A percentile compares a stretch with the other conserved stretches of the same genome.
These are phyloP conservation scores for Cettia cetti DNA, from an alignment of 2,113 vertebrate species.

Conservation along the genomic window DNA sequence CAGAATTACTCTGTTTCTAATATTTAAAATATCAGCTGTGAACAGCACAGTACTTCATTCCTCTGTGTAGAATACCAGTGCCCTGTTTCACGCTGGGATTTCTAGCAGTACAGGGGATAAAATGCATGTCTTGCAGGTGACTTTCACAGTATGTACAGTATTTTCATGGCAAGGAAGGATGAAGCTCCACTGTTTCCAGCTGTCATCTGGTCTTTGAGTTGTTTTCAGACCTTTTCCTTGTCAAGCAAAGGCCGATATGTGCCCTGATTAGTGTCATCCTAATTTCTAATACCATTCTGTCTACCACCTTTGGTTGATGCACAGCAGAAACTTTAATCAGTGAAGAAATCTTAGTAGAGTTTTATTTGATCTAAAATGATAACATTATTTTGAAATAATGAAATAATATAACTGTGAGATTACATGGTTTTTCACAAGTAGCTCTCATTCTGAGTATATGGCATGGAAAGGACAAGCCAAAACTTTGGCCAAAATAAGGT, in stretches of 20 bases:
- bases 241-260: not conserved
- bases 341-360: not conserved
- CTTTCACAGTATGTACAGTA: not conserved
- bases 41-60: not conserved
- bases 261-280: not conserved
- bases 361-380: not conserved
- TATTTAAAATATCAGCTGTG: not conserved
- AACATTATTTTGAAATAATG: not conserved
- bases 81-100: not conserved
- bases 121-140: not conserved
- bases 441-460: not conserved
- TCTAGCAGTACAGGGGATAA: not conserved
- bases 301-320: not conserved
- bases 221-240: not conserved
- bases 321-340: not conserved
- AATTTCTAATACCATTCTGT: not conserved
- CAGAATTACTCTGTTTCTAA: not conserved
- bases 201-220: not conserved
- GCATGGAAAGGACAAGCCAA: not conserved
- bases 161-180: not conserved
- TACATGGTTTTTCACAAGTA: not conserved
- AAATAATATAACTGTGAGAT: not conserved
- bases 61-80: not conserved
- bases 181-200: not conserved
- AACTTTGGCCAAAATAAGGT: not conserved